Conservation (phyloP, 2,797 vertebrate species). For the Lycodopsis pacificus region DNA sequence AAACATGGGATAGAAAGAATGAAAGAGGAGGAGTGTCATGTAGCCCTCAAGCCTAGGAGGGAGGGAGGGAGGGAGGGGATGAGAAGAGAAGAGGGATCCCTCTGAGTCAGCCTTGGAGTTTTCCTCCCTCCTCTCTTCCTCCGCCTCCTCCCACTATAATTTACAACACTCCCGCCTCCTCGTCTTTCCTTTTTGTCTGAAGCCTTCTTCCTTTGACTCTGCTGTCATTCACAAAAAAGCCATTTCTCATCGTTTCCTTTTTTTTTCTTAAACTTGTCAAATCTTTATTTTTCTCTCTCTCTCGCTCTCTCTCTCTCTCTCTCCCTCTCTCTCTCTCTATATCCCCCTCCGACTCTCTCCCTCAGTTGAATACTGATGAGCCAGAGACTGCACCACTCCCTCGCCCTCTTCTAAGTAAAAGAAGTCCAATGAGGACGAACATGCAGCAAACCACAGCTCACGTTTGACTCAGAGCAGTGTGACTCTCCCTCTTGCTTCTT, state of each 20-base stretch:
- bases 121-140: constrained; percentile 49
- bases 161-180: constrained; percentile 49
- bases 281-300: constrained; percentile 42
- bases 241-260: constrained; percentile 46
- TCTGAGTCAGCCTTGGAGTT: constrained; percentile 76
- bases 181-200: constrained; percentile 16
- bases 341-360: constrained; percentile 1
- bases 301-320: constrained; percentile 7
- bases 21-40: constrained; percentile 51
- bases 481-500: constrained; percentile 41
- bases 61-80: constrained; percentile 9
- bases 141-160: constrained; percentile 55
- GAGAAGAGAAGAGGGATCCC: constrained; percentile 72
- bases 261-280: constrained; percentile 23
- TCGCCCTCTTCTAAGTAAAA: constrained; percentile 57
- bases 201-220: constrained; percentile 31
- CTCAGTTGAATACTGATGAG: constrained; percentile 75
- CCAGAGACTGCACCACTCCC: constrained; percentile 71
- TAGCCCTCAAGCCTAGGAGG: constrained; percentile 41
- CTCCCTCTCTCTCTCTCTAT: neutral
- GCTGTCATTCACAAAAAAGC: constrained; percentile 65
- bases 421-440: constrained; percentile 58
- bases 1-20: constrained; percentile 56
- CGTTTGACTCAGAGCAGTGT: constrained; percentile 50
- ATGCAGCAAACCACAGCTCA: constrained; percentile 50